phyloP scores from a whole-genome alignment of 2,888 invertebrate genomes.

The Galerucella calmariensis region DNA sequence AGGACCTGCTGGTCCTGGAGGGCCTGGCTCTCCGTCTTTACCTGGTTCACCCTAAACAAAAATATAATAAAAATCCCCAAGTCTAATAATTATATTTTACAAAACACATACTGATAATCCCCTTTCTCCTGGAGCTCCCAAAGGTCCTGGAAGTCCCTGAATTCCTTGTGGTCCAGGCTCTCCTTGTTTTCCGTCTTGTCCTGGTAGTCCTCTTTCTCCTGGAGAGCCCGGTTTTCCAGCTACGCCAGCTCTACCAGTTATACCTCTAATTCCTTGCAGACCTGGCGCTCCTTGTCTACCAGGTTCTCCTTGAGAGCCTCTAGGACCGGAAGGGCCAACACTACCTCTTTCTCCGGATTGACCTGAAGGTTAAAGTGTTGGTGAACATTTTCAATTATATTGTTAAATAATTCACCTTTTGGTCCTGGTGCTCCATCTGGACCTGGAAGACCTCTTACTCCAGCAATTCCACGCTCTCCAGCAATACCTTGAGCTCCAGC shows the following conservation, averaged over 20 bases:
- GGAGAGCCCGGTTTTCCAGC: conserved; percentile 77
- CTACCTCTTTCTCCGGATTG: conserved; percentile 78
- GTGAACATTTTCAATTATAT: not conserved
- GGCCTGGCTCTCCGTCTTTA: conserved; percentile 83
- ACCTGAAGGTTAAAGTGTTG: conserved; percentile 59
- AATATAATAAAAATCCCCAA: not conserved
- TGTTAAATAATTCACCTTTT: conserved; percentile 68
- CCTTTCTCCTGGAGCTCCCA: conserved; percentile 82
- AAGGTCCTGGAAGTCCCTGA: conserved; percentile 82
- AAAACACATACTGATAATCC: conserved; percentile 72
- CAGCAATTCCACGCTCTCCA: conserved; percentile 78
- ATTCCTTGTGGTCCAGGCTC: conserved; percentile 84
- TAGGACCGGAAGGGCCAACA: conserved; percentile 73
- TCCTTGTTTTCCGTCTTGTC: conserved; percentile 87
- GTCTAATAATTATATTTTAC: conserved; percentile 34
- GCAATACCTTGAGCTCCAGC: conserved; percentile 77
- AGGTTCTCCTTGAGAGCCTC: conserved; percentile 72
- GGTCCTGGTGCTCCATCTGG: conserved; percentile 80
- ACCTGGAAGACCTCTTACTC: conserved; percentile 78
- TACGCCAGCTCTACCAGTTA: conserved; percentile 76
- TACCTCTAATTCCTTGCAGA: conserved; percentile 71
- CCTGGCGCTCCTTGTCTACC: conserved; percentile 72
- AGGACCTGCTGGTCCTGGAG: conserved; percentile 79
- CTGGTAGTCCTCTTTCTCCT: conserved; percentile 80
- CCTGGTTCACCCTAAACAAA: conserved; percentile 77